These are phyloP conservation scores for Acanthosepion esculentum DNA, from an alignment of 2,888 invertebrate species.

Conservation along the genomic window DNA sequence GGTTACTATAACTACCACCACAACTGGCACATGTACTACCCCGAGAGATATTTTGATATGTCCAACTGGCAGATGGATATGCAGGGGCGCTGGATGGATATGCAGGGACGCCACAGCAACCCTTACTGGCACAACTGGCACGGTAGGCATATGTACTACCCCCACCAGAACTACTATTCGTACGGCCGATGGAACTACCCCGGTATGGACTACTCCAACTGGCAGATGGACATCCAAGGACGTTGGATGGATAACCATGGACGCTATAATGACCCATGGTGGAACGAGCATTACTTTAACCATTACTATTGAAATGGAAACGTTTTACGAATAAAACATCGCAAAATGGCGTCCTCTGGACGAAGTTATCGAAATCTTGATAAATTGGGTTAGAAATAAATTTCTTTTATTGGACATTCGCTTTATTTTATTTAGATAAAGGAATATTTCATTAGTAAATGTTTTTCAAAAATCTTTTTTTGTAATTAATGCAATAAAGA, in stretches of 20 bases:
- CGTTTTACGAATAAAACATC: too few relatives aligned
- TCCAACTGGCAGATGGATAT: constrained; percentile 39
- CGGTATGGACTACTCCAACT: background rate
- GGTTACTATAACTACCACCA: constrained; percentile 14
- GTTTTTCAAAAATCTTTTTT: too few relatives aligned
- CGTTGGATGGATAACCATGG: background rate
- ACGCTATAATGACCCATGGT: background rate
- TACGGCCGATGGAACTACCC: background rate
- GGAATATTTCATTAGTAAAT: too few relatives aligned
- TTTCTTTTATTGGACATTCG: too few relatives aligned
- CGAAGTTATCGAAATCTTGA: too few relatives aligned
- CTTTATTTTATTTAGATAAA: too few relatives aligned
- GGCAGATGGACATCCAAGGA: background rate
- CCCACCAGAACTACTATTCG: constrained; percentile 34
- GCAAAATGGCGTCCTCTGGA: too few relatives aligned
- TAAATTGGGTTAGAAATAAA: too few relatives aligned
- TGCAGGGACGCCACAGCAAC: background rate
- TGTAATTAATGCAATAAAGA: too few relatives aligned
- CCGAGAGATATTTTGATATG: constrained; percentile 37
- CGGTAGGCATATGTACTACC: background rate
- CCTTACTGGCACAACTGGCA: constrained; percentile 34
- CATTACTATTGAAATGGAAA: background rate
- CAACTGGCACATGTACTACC: background rate
- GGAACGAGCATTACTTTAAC: background rate
- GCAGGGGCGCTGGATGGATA: constrained; percentile 41